Percentiles rank a stretch among this genome's conserved stretches.
Conservation (phyloP, 2,113 vertebrate species). For the Hippocampus comes region DNA sequence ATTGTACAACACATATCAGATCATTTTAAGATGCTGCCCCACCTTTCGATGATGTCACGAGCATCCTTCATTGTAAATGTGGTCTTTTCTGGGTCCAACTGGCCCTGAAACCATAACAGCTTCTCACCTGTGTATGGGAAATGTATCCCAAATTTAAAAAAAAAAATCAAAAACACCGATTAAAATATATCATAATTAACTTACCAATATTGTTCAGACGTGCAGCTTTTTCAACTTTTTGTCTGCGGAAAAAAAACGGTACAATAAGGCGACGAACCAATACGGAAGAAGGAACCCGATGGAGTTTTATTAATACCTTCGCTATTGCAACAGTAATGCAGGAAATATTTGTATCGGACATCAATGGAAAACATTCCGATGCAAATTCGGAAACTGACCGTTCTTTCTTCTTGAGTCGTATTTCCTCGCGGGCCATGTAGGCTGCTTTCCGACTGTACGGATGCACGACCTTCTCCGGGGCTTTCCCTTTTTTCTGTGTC, state of each 20-base stretch:
- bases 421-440: slow-evolving; percentile 80
- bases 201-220: slow-evolving; percentile 83
- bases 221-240: slow-evolving; percentile 85
- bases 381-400: slow-evolving; percentile 52
- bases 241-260: slow-evolving; percentile 58
- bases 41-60: slow-evolving; percentile 88
- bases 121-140: slow-evolving; percentile 80
- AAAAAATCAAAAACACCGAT: neutral
- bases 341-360: neutral
- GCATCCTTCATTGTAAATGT: slow-evolving; percentile 83
- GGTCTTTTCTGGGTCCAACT: slow-evolving; percentile 78
- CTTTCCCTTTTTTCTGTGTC: slow-evolving; percentile 70
- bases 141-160: neutral
- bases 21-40: neutral
- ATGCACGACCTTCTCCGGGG: slow-evolving; percentile 80
- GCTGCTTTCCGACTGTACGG: slow-evolving; percentile 94
- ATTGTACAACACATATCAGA: too few relatives aligned
- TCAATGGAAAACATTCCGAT: neutral
- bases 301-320: neutral
- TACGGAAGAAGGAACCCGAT: neutral
- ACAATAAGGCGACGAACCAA: neutral
- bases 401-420: slow-evolving; percentile 83
- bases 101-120: slow-evolving; percentile 89
- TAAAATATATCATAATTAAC: slow-evolving; percentile 13
- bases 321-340: neutral